These are phyloP conservation scores for Sphaerophoria taeniata DNA, from an alignment of 2,888 invertebrate genomes.

Conservation along the genomic window DNA sequence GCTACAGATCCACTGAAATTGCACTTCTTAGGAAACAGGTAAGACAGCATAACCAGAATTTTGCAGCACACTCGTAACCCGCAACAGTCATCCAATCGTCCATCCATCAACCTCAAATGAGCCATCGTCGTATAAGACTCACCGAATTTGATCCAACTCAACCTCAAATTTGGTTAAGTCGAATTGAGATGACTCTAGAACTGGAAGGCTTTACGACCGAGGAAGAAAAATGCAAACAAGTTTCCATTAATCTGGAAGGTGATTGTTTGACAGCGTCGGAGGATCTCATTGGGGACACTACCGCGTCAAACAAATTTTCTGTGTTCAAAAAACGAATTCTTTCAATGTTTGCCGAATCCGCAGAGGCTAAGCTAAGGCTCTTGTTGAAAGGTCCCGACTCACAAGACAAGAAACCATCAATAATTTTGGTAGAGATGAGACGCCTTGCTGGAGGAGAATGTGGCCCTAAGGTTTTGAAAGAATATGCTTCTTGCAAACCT, in stretches of 20 bases:
- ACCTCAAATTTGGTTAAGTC: conserved; percentile 27
- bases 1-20: conserved; percentile 7
- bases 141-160: conserved; percentile 6
- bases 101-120: no score
- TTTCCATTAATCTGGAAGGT: conserved; percentile 8
- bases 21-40: conserved; percentile 13
- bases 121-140: conserved; percentile 18
- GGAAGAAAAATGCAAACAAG: conserved; percentile 11
- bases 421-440: background rate
- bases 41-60: background rate
- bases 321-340: conserved; percentile 16
- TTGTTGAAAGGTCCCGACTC: conserved; percentile 13
- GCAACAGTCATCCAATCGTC: conserved; percentile 11
- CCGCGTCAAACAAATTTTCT: conserved; percentile 16
- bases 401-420: conserved; percentile 1
- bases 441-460: conserved; percentile 2
- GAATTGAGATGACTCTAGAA: conserved; percentile 13
- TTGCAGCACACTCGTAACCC: background rate
- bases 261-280: conserved; percentile 12
- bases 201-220: conserved; percentile 7
- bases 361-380: background rate
- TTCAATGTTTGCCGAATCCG: background rate
- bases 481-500: conserved; percentile 4
- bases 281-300: background rate
- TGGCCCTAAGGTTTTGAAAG: background rate